phyloP scores from a whole-genome alignment of 1,140 invertebrate genomes.

The Drosophila guanche region DNA sequence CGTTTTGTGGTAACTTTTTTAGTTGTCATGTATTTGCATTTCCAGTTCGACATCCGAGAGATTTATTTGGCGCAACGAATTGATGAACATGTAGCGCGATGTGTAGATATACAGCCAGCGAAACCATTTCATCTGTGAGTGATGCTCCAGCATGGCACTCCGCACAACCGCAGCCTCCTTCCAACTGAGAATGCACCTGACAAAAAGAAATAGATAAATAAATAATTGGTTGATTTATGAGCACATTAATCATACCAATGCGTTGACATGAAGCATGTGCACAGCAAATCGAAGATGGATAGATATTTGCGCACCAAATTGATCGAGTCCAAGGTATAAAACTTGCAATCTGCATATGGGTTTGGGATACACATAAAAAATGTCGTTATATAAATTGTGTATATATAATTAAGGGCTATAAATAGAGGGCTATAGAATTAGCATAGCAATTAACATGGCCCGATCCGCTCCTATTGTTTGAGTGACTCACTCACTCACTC shows the following conservation, averaged over 20 bases:
- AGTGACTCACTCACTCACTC: conserved; percentile 42
- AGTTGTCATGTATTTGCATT: conserved; percentile 88
- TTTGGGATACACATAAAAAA: conserved; percentile 49
- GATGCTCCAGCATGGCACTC: conserved; percentile 92
- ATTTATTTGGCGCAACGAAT: conserved; percentile 90
- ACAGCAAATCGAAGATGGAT: conserved; percentile 91
- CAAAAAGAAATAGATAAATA: neutral
- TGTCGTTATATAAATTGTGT: conserved; percentile 24
- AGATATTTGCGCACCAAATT: conserved; percentile 95
- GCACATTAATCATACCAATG: conserved; percentile 86
- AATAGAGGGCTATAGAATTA: conserved; percentile 60
- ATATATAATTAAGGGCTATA: conserved; percentile 56
- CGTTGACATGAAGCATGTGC: conserved; percentile 90
- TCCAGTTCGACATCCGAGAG: conserved; percentile 89
- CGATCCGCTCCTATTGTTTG: conserved; percentile 43
- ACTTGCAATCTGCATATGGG: conserved; percentile 88
- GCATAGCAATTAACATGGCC: conserved; percentile 70
- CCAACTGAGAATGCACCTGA: conserved; percentile 86
- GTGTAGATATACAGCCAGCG: conserved; percentile 94
- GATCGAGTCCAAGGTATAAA: conserved; percentile 92
- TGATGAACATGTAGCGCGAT: conserved; percentile 95
- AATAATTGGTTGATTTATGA: neutral
- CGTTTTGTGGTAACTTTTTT: conserved; percentile 16
- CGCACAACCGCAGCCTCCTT: conserved; percentile 85
- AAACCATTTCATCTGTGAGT: conserved; percentile 97